Base-by-base conservation (phyloP, 2,888 invertebrate species). In the Cheilosia variabilis region DNA sequence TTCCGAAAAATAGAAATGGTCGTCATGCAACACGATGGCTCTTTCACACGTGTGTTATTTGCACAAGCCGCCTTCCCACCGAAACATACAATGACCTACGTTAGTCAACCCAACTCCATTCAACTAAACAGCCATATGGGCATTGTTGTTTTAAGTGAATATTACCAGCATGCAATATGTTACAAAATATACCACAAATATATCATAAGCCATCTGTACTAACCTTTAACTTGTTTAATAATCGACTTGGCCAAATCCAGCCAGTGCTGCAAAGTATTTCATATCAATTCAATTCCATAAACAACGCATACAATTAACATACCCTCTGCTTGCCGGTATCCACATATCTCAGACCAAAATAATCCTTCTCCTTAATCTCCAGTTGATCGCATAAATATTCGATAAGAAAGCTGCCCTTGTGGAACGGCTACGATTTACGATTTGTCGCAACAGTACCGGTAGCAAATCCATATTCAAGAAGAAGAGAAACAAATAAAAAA, bases 261-360 rank as follows among this genome's bases (percentile, higher is more conserved):
- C 98, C 98, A 98, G 93, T 98, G 98, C 98, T 98, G 93, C 89
- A 95, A 82, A 63, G 69, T 71, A 71, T 69, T 55, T 13, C 34
- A 68, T 68, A 72, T 63, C 37, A 60, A 75, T 66, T 43, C 73
- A 27, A 52, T 65, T 45, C 43, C 58, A 68, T 87, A 80, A 88
- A 62, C 90, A 9, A 15, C n/a, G 6, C 19, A 52, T 27, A 10
- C 22, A 45, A 65, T 62, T 65, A 34, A 88, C 94, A 94, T 93
- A 98, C 98, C 94, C 98, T 94, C 93, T 98, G 97, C 88, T 97
- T 96, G 89, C 95, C 95, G 79, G 95, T 94, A 92, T 98, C 98
- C 88, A 98, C 97, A 95, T 96, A 98, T 87, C 98, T 95, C 87
- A 98, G 94, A 13, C 98, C 98, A 92, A 98, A 97, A 93, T 98